Base-by-base conservation (phyloP, 2,113 vertebrate genomes). In the Anarhynchus alexandrinus region DNA sequence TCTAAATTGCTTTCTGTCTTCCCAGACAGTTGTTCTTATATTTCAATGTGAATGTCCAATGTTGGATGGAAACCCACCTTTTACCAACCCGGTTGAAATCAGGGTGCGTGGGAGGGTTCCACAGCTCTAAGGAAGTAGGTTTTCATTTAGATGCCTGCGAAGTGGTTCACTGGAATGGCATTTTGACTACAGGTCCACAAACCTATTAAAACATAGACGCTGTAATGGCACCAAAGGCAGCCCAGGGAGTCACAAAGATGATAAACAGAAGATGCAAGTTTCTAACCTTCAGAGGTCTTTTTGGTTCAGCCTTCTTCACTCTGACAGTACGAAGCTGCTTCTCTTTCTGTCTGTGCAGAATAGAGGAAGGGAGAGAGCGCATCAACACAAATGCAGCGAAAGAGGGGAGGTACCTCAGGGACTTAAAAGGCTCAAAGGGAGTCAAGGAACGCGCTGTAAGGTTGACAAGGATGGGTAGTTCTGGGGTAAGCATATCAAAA, bases 331-430 rank as follows among this genome's bases (percentile, higher is more conserved):
- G 0, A 67, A 82, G 23, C 4, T 34, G 3, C 5, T 83, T 57
- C 40, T 90, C 13, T 52, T 45, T 55, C 36, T 55, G 16, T 18
- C 32, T 88, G 4, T 40, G 32, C 40, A 88, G 71, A 80, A 18
- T 1, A 78, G 30, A 54, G 21, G 19, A 76, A 83, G 23, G 43
- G 54, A 82, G 25, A 89, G 12, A 52, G 45, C 7, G 32, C 17
- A 57, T 22, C 27, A 52, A 43, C 2, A 61, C 3, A 83, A 80
- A 70, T 17, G 5, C 30, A 59, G 5, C 2, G 3, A 49, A 69
- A 59, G 30, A 22, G 2, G 1, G 0, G 3, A 17, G 4, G 1
- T 40, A 57, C 6, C 29, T 81, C 21, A 77, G 51, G 29, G 16
- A 25, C 26, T 38, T 55, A 36, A 43, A 78, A 25, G 7, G 7